Percentiles rank a stretch among this genome's conserved stretches.
These are phyloP conservation scores for Hydra vulgaris DNA, from an alignment of 30 jellyfish, hydroid and myxozoan species.

Conservation along the genomic window DNA sequence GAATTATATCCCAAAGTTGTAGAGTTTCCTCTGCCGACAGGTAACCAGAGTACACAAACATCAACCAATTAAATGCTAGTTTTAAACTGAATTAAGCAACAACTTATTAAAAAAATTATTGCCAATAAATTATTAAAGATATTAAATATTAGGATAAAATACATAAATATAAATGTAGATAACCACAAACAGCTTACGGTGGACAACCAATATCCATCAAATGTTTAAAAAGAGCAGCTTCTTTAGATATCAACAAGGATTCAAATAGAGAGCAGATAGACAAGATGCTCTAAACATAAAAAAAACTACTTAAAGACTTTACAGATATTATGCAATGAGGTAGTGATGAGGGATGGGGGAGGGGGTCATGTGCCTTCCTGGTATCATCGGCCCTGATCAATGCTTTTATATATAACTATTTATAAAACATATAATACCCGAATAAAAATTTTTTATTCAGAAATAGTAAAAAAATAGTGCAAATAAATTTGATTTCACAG, in stretches of 20 bases:
- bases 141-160: too few relatives aligned
- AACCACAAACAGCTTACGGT: conserved; percentile 75
- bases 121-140: neutral
- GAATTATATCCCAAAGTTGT: conserved; percentile 84
- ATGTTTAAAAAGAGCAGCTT: conserved; percentile 58
- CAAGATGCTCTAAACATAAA: conserved; percentile 49
- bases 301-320: neutral
- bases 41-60: conserved; percentile 86
- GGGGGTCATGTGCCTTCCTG: too few relatives aligned
- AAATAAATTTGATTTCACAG: too few relatives aligned
- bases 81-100: conserved; percentile 32
- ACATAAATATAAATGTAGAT: neutral
- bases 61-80: conserved; percentile 71
- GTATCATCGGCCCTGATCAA: too few relatives aligned
- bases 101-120: neutral
- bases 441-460: too few relatives aligned
- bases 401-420: too few relatives aligned
- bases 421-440: too few relatives aligned
- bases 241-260: conserved; percentile 49
- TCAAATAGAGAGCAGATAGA: conserved; percentile 69
- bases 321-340: neutral
- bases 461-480: too few relatives aligned
- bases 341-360: too few relatives aligned
- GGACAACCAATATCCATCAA: conserved; percentile 55
- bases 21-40: conserved; percentile 82